phyloP scores from a whole-genome alignment of 2,888 invertebrate species.

The Crepidodera aurea region DNA sequence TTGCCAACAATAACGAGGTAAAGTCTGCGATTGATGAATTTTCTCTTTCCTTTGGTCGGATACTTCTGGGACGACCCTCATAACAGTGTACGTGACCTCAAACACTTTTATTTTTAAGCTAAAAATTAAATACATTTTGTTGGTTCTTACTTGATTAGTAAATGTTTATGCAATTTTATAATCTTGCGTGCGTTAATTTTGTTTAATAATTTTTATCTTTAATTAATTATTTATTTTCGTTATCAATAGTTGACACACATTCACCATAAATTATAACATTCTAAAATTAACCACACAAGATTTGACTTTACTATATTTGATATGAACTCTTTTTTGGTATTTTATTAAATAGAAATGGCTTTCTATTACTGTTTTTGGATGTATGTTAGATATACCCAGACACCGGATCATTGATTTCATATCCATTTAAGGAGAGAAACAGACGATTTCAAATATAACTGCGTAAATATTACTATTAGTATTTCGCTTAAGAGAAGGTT shows the following conservation, averaged over 20 bases:
- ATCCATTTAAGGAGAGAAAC: constrained; percentile 20
- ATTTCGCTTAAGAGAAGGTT: neutral
- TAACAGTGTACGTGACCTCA: no score
- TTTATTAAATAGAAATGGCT: neutral
- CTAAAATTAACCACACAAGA: neutral
- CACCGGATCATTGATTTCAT: constrained; percentile 5
- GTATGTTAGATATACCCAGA: neutral
- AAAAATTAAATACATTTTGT: no score
- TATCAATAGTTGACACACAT: neutral
- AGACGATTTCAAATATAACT: neutral
- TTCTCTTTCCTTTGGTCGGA: no score
- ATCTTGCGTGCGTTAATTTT: no score
- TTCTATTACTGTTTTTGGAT: constrained; percentile 19
- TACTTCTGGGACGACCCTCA: no score
- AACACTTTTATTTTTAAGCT: no score
- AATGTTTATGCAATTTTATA: no score
- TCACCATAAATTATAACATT: neutral
- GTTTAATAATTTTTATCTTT: neutral
- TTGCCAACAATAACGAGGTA: no score
- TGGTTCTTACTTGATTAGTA: no score
- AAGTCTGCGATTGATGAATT: no score
- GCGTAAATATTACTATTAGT: neutral
- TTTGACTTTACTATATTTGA: no score
- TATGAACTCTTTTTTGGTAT: neutral
- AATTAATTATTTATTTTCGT: neutral